Percentiles rank a stretch among this genome's conserved stretches.
Conservation (phyloP, 2,797 vertebrate genomes). For the Gymnoscopelus microlampas region DNA sequence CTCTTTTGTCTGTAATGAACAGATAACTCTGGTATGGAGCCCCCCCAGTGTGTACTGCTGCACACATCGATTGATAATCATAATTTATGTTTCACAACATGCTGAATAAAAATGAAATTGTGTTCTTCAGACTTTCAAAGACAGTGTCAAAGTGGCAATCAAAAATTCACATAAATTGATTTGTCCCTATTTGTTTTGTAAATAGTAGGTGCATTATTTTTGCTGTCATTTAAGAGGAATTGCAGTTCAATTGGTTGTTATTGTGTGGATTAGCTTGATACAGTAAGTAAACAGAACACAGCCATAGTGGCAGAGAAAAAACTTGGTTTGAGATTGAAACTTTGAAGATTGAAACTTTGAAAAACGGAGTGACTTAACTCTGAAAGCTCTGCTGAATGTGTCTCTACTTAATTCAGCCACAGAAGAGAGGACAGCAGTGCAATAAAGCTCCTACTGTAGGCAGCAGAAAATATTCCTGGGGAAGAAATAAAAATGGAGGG, state of each 20-base stretch:
- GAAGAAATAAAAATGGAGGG: slow-evolving; percentile 50
- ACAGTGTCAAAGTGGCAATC: too few relatives aligned
- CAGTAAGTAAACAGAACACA: too few relatives aligned
- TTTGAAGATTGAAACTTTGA: too few relatives aligned
- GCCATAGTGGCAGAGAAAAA: too few relatives aligned
- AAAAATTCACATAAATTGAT: too few relatives aligned
- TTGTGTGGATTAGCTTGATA: too few relatives aligned
- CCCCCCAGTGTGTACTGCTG: neutral
- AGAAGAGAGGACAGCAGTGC: slow-evolving; percentile 30
- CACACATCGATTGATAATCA: slow-evolving; percentile 10
- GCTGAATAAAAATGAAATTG: slow-evolving; percentile 5
- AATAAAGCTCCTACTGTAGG: slow-evolving; percentile 52
- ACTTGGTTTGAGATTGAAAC: too few relatives aligned
- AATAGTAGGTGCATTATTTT: too few relatives aligned
- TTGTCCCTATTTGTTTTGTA: too few relatives aligned
- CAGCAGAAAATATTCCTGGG: slow-evolving; percentile 37
- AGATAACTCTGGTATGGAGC: slow-evolving; percentile 21
- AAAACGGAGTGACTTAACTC: neutral
- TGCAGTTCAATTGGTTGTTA: too few relatives aligned
- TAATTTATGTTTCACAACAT: neutral
- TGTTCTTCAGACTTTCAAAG: neutral
- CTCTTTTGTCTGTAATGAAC: slow-evolving; percentile 21
- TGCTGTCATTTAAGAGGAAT: too few relatives aligned
- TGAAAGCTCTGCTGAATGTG: slow-evolving; percentile 34
- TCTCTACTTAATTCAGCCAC: slow-evolving; percentile 49